Base-by-base conservation (phyloP, 2,888 invertebrate species). In the Volucella bombylans region DNA sequence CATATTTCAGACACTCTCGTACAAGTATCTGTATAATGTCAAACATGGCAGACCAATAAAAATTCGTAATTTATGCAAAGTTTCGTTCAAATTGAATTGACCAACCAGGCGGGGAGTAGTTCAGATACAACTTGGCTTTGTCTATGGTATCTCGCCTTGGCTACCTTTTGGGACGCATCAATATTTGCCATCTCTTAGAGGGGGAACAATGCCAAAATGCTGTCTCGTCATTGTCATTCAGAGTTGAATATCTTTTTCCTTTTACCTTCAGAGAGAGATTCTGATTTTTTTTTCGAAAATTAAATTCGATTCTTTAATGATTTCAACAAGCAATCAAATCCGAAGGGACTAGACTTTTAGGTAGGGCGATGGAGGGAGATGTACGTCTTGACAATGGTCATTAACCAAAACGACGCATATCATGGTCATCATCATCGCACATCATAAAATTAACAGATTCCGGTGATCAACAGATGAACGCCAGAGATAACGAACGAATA, bases 381-480 rank as follows among this genome's bases (percentile, higher is more conserved):
- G 65, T 78, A 72, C 64, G 38, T 38, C 61, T 57, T 65, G 86
- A 86, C 86, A 82, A 76, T 78, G 86, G 86, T 82, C 86, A 86
- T 86, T 82, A 77, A 86, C 77, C 54, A 86, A 86, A 82, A 86
- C 82, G 78, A 83, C 79, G 79, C 82, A 82, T 79, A 82, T 86
- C 86, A 77, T 86, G 74, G 78, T 86, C 79, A 71, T 78, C 85
- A 86, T 85, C 79, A 78, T 86, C 86, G 86, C 87, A 86, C 86
- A 83, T 87, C 71, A 81, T 83, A 86, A 86, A 86, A 86, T 82
- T 82, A 82, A 86, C 82, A 82, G 73, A 86, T 77, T 82, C 82
- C 73, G 77, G 67, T 64, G 69, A 86, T 85, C 80, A 81, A 65
- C 55, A 59, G 83, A 74, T 76, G 59, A 76, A 41, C 67, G 50